These are phyloP conservation scores for Octopus sinensis DNA, from an alignment of 1,140 invertebrate genomes.

Conservation along the genomic window DNA sequence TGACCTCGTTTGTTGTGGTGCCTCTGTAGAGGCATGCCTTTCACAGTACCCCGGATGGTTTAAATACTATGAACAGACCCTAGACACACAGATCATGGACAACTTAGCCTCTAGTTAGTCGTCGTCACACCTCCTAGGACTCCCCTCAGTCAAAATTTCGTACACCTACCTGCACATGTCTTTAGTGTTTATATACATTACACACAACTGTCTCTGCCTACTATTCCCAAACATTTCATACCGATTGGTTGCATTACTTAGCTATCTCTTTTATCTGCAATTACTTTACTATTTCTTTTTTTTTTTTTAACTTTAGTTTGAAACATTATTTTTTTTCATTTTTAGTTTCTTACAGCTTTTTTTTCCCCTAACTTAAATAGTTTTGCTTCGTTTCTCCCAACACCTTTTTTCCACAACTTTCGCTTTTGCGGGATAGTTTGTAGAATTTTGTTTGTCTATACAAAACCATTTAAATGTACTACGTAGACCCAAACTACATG, in stretches of 20 bases:
- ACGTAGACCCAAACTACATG: neutral
- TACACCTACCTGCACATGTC: neutral
- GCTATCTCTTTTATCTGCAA: too few species aligned
- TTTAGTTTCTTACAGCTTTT: too few species aligned
- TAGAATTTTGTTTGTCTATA: too few species aligned
- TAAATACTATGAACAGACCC: neutral
- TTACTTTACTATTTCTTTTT: neutral
- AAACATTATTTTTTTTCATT: neutral
- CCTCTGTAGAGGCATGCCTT: neutral
- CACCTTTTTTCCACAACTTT: neutral
- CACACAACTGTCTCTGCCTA: neutral
- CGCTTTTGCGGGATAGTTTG: too few species aligned
- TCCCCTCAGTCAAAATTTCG: neutral
- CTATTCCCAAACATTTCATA: neutral
- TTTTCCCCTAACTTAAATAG: neutral
- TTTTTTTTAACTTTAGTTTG: constrained; percentile 2
- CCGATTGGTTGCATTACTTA: neutral
- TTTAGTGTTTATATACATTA: neutral
- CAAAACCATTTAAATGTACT: neutral
- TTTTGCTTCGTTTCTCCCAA: neutral
- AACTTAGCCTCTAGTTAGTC: neutral
- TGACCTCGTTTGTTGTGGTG: neutral
- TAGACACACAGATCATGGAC: neutral
- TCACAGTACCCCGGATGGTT: constrained; percentile 1
- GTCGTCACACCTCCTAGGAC: neutral